These are phyloP conservation scores for Augochlora pura DNA, from an alignment of 1,140 invertebrate species.

Conservation along the genomic window DNA sequence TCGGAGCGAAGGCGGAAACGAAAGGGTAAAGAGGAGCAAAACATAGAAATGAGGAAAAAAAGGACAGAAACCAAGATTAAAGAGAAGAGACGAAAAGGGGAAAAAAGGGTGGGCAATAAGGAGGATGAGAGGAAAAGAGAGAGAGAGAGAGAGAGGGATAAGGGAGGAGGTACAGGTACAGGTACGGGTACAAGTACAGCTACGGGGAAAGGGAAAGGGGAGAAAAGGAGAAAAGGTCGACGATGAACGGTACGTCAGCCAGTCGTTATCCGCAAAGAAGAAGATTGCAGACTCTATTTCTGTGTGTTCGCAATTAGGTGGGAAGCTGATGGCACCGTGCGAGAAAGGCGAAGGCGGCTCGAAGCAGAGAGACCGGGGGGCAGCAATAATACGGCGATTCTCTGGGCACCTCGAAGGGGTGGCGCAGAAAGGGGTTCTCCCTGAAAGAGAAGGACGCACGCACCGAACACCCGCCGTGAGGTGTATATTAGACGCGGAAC, in stretches of 20 bases:
- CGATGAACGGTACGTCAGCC: slow-evolving; percentile 37
- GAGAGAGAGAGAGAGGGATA: neutral
- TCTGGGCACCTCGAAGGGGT: slow-evolving; percentile 35
- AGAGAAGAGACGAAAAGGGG: neutral
- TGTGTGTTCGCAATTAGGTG: slow-evolving; percentile 70
- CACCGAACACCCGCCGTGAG: slow-evolving; percentile 62
- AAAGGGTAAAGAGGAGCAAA: neutral
- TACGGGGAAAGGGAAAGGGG: neutral
- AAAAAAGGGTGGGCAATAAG: neutral
- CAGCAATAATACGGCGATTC: slow-evolving; percentile 52
- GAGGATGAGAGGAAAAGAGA: neutral
- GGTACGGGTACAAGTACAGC: neutral
- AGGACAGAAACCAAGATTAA: neutral
- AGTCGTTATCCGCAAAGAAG: slow-evolving; percentile 68
- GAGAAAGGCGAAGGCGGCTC: slow-evolving; percentile 24
- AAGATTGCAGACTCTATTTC: slow-evolving; percentile 76
- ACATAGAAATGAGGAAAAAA: neutral
- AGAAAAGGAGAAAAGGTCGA: neutral
- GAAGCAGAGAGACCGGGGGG: slow-evolving; percentile 43
- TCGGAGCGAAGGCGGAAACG: neutral
- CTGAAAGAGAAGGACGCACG: slow-evolving; percentile 44
- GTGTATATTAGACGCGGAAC: slow-evolving; percentile 76
- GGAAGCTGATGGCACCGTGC: slow-evolving; percentile 24
- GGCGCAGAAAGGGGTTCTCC: slow-evolving; percentile 51
- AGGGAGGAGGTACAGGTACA: neutral